A percentile compares a stretch with the other conserved stretches of the same genome.
Evolutionary conservation across 2,797 vertebrate genomes (phyloP).

Genomic region (Strix occidentalis): DNA sequence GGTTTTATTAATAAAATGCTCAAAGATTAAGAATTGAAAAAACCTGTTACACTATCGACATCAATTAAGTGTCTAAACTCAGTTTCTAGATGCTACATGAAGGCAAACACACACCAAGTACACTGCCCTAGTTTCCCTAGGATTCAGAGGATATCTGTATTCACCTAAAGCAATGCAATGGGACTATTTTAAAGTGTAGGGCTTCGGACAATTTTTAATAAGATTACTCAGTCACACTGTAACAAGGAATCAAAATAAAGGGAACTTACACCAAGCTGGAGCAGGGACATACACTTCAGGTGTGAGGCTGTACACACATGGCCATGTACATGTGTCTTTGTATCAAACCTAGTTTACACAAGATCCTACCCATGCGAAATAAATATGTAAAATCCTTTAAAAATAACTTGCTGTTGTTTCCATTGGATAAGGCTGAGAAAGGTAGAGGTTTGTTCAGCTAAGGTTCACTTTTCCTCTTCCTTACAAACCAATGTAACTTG

Average conservation of each 20-base stretch:
- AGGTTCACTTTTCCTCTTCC: background rate
- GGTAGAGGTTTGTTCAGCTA: background rate
- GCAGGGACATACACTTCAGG: background rate
- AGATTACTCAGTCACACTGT: background rate
- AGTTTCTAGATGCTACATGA: background rate
- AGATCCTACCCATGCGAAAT: background rate
- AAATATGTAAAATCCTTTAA: background rate
- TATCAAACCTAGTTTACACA: background rate
- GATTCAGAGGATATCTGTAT: background rate
- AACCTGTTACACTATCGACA: background rate
- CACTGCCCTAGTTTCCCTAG: background rate
- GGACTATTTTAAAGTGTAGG: background rate
- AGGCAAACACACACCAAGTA: background rate
- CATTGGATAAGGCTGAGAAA: background rate
- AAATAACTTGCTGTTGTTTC: background rate
- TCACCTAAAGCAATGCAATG: background rate
- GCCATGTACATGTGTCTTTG: rapidly evolving
- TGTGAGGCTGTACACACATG: background rate
- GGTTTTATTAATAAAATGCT: background rate
- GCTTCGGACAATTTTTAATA: background rate
- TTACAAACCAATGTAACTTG: background rate
- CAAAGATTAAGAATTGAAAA: background rate
- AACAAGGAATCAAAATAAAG: background rate
- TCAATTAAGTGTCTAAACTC: background rate
- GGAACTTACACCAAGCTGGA: background rate